Evolutionary conservation across 2,113 vertebrate genomes (phyloP), one percentile per base, ranked within the genome.

Genomic region (Tetrax tetrax): DNA sequence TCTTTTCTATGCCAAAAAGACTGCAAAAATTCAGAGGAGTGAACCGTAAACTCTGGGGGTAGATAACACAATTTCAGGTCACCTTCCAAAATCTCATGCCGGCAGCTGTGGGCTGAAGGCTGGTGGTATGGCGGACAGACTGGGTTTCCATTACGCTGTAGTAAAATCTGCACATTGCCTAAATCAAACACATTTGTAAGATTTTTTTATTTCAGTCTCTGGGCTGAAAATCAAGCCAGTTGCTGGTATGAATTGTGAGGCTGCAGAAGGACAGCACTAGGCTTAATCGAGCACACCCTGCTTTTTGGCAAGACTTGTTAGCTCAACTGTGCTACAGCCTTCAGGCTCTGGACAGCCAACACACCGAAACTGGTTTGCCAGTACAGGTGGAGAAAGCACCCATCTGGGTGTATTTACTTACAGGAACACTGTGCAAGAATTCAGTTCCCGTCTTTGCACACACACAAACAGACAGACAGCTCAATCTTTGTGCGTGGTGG

Each of bases 321-420:
- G 59, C 51, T 91, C 86, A 69, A 54, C 61, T 19, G 0, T 50
- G 21, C n/a, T n/a, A 50, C 54, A 83, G 2, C 31, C 86, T 92
- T 75, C 59, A 47, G 79, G 54, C 47, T 86, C 29, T 7, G 3
- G 0, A 0, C 3, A 1, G 43, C 41, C 89, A 84, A 1, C 28
- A 56, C 20, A 29, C 18, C 14, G 12, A 78, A 89, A 78, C 72
- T 81, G 72, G 41, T 90, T 92, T 77, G 51, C 83, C 43, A 43
- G 50, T 20, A 24, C 63, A 65, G 53, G 43, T 51, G 43, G 16
- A 83, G 60, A 70, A 90, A 63, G 18, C 41, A 78, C 83, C 91
- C 12, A 1, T 22, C 51, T 25, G 22, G 25, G 4, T 84, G 38
- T 68, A 75, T 64, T 43, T 63, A 4, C 59, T 59, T 41, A 43